Base-by-base conservation (phyloP, 2,888 invertebrate genomes). In the Agonopterix subpropinquella region DNA sequence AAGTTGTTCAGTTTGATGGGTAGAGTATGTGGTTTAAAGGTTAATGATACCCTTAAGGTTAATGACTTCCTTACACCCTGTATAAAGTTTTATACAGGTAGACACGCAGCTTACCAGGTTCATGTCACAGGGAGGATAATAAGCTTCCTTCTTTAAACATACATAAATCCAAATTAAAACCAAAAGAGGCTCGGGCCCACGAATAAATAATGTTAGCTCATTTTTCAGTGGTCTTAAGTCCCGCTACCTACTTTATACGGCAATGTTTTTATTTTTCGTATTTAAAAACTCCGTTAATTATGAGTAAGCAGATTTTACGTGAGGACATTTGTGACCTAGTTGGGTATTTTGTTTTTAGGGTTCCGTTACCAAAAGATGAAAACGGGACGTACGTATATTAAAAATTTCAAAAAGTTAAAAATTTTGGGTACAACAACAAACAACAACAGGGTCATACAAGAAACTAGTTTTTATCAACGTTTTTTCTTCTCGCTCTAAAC, bases 121-220 rank as follows among this genome's bases (percentile, higher is more conserved):
- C 65, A 58, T 62, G 70, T 76, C 71, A 70, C 66, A 59, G 60
- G 58, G 64, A 61, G 59, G 59, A 67, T 72, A 1, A 65, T 77
- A 79, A 80, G 78, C 77, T 67, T 71, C 73, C 73, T 79, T 76
- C 76, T 78, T 75, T 79, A 79, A 84, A 71, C 71, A 79, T 75
- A 78, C 79, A 85, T 86, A 85, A 84, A 86, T 86, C 78, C 76
- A 82, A 83, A 84, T 86, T 85, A 83, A 84, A 81, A 80, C 74
- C 66, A 65, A 76, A 84, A 78, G 75, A 80, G 77, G 77, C 68
- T 70, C 59, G 80, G 77, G 77, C 68, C 70, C 59, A 52, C 66
- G 72, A 74, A 81, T 85, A 84, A 85, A 81, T 82, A 85, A 85
- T 84, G 80, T 66, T 60, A 58, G 59, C 73, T 77, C 83, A 73